A percentile compares a stretch with the other conserved stretches of the same genome.
phyloP scores from a whole-genome alignment of 2,797 vertebrate genomes.

The Premnoplex brunnescens region DNA sequence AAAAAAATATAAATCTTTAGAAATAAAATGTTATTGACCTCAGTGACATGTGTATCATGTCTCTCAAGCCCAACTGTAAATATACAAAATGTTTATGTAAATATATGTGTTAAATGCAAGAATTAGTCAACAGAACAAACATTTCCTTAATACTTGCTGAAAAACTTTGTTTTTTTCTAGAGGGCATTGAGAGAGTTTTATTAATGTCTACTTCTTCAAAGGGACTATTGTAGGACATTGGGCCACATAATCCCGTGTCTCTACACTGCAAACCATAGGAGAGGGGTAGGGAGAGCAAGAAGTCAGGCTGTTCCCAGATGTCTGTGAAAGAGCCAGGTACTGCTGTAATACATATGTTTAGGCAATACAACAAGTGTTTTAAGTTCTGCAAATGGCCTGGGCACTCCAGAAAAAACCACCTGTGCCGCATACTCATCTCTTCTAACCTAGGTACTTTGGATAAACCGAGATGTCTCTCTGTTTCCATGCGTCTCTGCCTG shows the following conservation, averaged over 20 bases:
- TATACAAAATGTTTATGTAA: conserved; percentile 69
- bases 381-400: neutral
- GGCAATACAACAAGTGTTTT: conserved; percentile 27
- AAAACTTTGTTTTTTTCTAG: neutral
- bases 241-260: neutral
- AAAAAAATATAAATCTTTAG: conserved; percentile 53
- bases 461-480: neutral
- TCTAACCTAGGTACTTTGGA: neutral
- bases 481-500: neutral
- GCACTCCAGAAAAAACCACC: neutral
- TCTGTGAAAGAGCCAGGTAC: neutral
- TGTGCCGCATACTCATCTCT: neutral
- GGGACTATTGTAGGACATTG: neutral
- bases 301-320: conserved; percentile 8
- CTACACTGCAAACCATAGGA: neutral
- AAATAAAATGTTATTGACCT: conserved; percentile 75
- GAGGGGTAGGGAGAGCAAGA: neutral
- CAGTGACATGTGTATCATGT: conserved; percentile 60
- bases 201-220: conserved; percentile 21
- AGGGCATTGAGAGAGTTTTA: neutral
- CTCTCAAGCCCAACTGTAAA: conserved; percentile 63
- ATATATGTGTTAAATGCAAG: conserved; percentile 7
- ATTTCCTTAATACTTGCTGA: neutral
- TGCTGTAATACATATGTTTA: conserved; percentile 26
- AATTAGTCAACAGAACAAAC: neutral